Evolutionary conservation across 2,113 vertebrate genomes (phyloP), one percentile per base, ranked within the genome.

Genomic region (Charadrius vociferus): DNA sequence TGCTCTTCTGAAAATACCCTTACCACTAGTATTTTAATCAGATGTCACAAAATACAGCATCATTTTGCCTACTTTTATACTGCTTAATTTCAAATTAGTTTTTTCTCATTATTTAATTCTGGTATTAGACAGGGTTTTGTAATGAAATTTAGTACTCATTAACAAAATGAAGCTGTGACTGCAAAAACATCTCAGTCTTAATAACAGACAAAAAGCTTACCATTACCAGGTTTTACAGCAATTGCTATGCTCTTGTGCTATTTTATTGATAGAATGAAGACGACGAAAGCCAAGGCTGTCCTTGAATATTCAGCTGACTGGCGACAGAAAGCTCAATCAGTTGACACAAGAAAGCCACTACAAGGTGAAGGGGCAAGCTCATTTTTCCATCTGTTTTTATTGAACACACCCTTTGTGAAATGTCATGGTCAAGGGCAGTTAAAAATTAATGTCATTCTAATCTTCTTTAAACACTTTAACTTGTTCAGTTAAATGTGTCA

Each of bases 401-500:
- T 91, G 68, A 80, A 93, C 86, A 95, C 67, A 85, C 75, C 87
- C 96, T 97, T 83, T 65, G 43, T 84, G 45, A 96, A 95, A 98
- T 92, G 92, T 91, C 95, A 95, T 56, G 41, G 84, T 68, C 93
- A 86, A 80, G 61, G 88, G 82, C 86, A 83, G 96, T 96, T 97
- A 96, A 97, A 97, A 97, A 97, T 90, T 96, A 81, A 94, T 81
- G 81, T 90, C 89, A 90, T 52, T 96, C 74, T 97, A 97, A 97
- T 97, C 94, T 97, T 91, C 93, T 96, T 90, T 93, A 95, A 97
- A 97, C 90, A 96, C 81, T 93, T 95, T 52, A 95, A 95, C 75
- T 96, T 91, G 59, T 81, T 97, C 86, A 91, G 91, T 93, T 92
- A 95, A 91, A 98, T 93, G 97, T 96, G 97, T 97, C 95, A 88